These are phyloP conservation scores for Halocaridina rubra DNA, from an alignment of 2,888 invertebrate genomes.

Conservation along the genomic window DNA sequence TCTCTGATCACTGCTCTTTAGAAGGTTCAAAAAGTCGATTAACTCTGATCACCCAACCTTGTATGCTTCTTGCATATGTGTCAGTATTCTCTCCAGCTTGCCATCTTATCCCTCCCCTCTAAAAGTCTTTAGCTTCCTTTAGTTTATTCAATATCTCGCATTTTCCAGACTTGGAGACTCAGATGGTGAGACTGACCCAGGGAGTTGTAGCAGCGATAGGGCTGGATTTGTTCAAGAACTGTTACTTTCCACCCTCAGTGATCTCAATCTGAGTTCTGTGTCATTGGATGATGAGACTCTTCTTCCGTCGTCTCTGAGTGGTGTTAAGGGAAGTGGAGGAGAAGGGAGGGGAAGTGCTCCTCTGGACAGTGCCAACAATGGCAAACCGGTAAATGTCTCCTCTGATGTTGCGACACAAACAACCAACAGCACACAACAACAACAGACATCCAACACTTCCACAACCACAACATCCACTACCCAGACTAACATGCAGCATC, in stretches of 20 bases:
- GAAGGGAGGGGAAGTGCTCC: neutral
- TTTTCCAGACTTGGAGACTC: slow-evolving; percentile 48
- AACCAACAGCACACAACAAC: slow-evolving; percentile 14
- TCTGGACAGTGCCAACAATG: slow-evolving; percentile 17
- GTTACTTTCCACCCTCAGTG: slow-evolving; percentile 56
- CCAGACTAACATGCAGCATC: slow-evolving; percentile 36
- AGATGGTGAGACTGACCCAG: slow-evolving; percentile 45
- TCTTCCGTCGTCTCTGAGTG: slow-evolving; percentile 17
- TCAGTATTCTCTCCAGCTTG: no score
- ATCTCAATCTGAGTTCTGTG: slow-evolving; percentile 30
- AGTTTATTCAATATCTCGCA: no score
- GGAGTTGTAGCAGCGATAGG: slow-evolving; percentile 51
- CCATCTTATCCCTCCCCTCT: no score
- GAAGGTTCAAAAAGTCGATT: no score
- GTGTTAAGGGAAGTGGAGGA: slow-evolving; percentile 5
- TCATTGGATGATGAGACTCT: slow-evolving; percentile 17
- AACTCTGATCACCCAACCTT: no score
- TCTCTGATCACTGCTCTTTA: no score
- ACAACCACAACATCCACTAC: slow-evolving; percentile 28
- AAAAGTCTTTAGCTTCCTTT: no score
- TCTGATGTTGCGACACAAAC: slow-evolving; percentile 52
- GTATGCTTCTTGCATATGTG: no score
- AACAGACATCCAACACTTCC: slow-evolving; percentile 21
- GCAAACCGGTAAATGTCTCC: neutral
- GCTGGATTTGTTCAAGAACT: slow-evolving; percentile 60